Evolutionary conservation across 2,113 vertebrate genomes (phyloP).

Genomic region (Ancistrus triradiatus): DNA sequence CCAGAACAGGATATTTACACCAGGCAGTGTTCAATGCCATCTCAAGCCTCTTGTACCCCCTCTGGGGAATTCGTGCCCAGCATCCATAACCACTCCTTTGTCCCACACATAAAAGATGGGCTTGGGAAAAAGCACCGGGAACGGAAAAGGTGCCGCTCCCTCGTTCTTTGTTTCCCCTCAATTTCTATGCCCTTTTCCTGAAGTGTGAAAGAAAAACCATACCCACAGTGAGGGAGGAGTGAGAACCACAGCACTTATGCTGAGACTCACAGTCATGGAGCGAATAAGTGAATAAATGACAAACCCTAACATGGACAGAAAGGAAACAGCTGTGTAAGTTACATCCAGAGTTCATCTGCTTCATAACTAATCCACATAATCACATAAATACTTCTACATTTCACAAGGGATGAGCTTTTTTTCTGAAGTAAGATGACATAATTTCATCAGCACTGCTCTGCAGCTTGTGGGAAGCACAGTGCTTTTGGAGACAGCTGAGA

Average conservation of each 20-base stretch:
- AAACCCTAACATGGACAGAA: neutral
- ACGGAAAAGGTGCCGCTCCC: constrained; percentile 22
- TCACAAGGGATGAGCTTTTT: neutral
- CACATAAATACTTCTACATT: neutral
- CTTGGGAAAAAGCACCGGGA: constrained; percentile 30
- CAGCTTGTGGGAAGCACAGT: too few species aligned
- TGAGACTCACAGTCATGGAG: neutral
- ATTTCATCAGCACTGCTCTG: constrained; percentile 7
- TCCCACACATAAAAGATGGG: constrained; percentile 28
- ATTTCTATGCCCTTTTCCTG: constrained; percentile 11
- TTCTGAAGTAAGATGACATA: constrained; percentile 3
- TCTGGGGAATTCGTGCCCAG: constrained; percentile 5
- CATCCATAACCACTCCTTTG: constrained; percentile 39
- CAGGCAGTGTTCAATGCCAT: neutral
- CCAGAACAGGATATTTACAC: constrained; percentile 6
- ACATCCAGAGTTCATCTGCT: neutral
- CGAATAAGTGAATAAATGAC: neutral
- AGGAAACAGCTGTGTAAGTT: neutral
- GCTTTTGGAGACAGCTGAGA: too few species aligned
- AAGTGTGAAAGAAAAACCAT: constrained; percentile 12
- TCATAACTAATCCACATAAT: neutral
- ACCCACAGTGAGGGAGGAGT: neutral
- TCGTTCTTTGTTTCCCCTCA: constrained; percentile 18
- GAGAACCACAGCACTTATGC: neutral
- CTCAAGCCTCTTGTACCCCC: neutral